These are phyloP conservation scores for Pycnonotus jocosus DNA, from an alignment of 2,113 vertebrate species.

Conservation along the genomic window DNA sequence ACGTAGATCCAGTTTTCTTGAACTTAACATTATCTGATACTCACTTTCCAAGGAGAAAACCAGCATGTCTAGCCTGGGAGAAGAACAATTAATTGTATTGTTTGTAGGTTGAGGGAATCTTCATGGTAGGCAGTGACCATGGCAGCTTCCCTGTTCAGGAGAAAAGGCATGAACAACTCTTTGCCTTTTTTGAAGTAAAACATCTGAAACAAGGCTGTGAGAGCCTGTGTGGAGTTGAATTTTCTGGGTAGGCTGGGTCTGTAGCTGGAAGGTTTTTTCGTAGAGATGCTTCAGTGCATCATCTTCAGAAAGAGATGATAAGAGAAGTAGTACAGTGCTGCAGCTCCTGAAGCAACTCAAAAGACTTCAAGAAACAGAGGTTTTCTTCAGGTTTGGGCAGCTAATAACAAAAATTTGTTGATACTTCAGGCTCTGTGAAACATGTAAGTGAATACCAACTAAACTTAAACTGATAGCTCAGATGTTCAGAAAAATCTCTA, in stretches of 20 bases:
- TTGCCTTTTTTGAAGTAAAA: accelerated
- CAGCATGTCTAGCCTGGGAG: neutral
- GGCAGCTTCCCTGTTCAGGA: neutral
- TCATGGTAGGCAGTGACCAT: neutral
- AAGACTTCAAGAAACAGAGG: neutral
- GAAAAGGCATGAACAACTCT: neutral
- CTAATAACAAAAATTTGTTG: neutral
- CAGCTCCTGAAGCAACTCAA: neutral
- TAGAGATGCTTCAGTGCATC: neutral
- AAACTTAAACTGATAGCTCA: neutral
- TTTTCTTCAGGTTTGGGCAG: neutral
- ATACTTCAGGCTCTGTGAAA: neutral
- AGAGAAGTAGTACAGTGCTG: neutral
- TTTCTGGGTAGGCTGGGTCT: neutral
- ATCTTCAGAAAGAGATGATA: neutral
- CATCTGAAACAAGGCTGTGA: neutral
- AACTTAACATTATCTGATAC: neutral
- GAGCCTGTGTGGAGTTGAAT: neutral
- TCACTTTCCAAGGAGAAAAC: neutral
- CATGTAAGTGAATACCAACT: neutral
- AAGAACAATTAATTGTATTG: neutral
- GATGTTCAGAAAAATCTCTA: neutral
- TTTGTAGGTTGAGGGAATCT: neutral
- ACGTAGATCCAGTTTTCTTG: neutral
- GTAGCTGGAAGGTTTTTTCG: neutral